These are phyloP conservation scores for Lepidochrysops patricia DNA, from an alignment of 2,888 invertebrate species.

Conservation along the genomic window DNA sequence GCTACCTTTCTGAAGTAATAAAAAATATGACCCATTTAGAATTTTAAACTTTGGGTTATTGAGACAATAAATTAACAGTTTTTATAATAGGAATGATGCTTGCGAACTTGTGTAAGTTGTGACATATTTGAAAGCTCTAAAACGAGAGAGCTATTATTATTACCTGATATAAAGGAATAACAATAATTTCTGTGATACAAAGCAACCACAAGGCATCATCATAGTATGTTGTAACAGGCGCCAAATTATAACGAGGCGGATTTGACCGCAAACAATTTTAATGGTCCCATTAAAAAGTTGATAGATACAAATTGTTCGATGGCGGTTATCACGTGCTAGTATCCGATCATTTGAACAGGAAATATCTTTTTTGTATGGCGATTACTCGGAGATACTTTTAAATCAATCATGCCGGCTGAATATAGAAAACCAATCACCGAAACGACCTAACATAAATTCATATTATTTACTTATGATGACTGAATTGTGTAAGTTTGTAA, in stretches of 20 bases:
- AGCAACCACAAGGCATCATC: conserved; percentile 53
- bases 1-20: conserved; percentile 21
- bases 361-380: conserved; percentile 8
- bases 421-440: conserved; percentile 5
- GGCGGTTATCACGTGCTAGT: conserved; percentile 19
- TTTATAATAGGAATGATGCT: too few species aligned
- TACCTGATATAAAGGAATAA: neutral
- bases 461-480: neutral
- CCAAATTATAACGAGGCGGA: conserved; percentile 54
- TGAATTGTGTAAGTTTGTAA: neutral
- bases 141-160: too few species aligned
- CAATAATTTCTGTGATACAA: conserved; percentile 21
- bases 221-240: conserved; percentile 38
- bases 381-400: neutral
- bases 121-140: too few species aligned
- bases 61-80: neutral
- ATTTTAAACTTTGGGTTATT: neutral
- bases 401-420: conserved; percentile 8
- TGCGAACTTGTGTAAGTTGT: too few species aligned
- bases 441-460: neutral
- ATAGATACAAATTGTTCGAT: conserved; percentile 57
- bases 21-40: neutral
- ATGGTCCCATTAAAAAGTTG: conserved; percentile 65
- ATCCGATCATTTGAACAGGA: conserved; percentile 20
- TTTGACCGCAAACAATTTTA: conserved; percentile 61